Evolutionary conservation across 2,797 vertebrate species (phyloP).

Genomic region (Philypnodon macrostomus): DNA sequence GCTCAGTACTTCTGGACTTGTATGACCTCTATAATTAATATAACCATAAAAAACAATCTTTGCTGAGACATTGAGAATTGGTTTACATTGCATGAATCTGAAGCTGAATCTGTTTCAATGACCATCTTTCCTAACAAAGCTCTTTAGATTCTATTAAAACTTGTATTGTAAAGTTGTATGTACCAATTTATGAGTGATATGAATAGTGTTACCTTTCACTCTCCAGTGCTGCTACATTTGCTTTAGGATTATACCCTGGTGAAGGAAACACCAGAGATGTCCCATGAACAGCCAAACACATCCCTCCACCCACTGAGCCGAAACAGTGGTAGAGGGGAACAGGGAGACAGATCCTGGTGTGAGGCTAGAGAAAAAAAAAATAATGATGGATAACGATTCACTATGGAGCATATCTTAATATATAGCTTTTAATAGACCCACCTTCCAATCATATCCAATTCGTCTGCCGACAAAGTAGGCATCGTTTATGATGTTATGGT

Average conservation of each 20-base stretch:
- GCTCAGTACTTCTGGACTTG: too few species aligned
- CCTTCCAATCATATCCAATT: slow-evolving; percentile 71
- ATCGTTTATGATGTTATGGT: slow-evolving; percentile 93
- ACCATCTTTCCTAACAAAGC: too few species aligned
- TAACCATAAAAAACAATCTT: background rate
- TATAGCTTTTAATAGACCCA: slow-evolving; percentile 42
- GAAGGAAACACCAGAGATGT: slow-evolving; percentile 78
- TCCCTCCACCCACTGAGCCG: slow-evolving; percentile 82
- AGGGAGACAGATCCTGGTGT: slow-evolving; percentile 71
- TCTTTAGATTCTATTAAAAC: too few species aligned
- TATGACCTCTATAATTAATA: background rate
- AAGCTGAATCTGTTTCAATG: too few species aligned
- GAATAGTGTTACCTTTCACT: slow-evolving; percentile 80
- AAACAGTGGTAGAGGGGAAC: slow-evolving; percentile 92
- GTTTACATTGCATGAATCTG: background rate
- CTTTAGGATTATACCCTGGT: slow-evolving; percentile 76
- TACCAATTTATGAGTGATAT: background rate
- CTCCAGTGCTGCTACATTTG: slow-evolving; percentile 77
- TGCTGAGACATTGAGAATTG: background rate
- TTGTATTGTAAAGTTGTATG: background rate
- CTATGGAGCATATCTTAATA: background rate
- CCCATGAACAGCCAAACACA: slow-evolving; percentile 82
- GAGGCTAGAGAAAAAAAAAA: slow-evolving; percentile 46
- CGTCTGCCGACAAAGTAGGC: slow-evolving; percentile 75
- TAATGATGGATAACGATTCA: background rate